A percentile compares a stretch with the other conserved stretches of the same genome.
phyloP scores from a whole-genome alignment of 2,797 vertebrate genomes.

The Caiman crocodilus region DNA sequence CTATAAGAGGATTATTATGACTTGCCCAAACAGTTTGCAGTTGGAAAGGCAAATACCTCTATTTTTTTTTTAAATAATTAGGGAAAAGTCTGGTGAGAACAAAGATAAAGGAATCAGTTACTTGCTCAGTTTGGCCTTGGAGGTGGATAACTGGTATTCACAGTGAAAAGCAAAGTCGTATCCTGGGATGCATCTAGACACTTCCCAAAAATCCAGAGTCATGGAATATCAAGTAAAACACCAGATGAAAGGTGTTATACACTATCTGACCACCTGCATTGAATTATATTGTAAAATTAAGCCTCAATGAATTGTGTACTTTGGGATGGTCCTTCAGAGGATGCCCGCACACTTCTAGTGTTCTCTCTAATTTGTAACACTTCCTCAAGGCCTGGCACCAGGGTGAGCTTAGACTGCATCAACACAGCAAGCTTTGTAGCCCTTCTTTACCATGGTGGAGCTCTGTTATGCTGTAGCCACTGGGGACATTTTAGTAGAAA shows the following conservation, averaged over 20 bases:
- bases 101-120: background rate
- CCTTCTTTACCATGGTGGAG: background rate
- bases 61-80: background rate
- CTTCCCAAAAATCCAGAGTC: background rate
- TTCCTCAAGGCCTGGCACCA: background rate
- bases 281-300: background rate
- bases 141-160: background rate
- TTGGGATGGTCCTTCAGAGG: background rate
- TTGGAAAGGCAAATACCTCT: background rate
- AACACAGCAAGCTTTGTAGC: background rate
- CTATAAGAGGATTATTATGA: background rate
- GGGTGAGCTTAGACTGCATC: background rate
- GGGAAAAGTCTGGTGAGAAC: background rate
- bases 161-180: background rate
- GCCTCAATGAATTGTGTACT: accelerated
- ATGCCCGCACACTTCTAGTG: background rate
- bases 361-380: background rate
- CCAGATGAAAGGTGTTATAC: background rate
- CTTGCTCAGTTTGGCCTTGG: background rate
- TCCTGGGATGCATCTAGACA: background rate
- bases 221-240: background rate
- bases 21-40: background rate
- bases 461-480: background rate
- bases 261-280: background rate
- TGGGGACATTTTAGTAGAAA: background rate